Evolutionary conservation across 2,888 invertebrate species (phyloP), one percentile per base, ranked within the genome.

Genomic region (Neoscelio sp.): DNA sequence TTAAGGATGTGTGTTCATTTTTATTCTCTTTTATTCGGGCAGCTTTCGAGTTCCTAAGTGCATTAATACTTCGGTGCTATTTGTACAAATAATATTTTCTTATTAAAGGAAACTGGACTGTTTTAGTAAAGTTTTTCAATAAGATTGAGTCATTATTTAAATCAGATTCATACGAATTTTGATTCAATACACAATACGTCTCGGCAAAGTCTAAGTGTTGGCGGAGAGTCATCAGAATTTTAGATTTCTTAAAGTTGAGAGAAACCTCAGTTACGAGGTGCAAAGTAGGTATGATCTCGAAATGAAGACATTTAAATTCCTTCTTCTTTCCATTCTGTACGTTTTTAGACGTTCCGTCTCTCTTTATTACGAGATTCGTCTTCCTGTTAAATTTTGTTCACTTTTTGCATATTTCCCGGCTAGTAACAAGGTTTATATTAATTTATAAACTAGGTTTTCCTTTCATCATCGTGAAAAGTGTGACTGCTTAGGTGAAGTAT

Each of bases 221-320:
- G 44, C 18, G 56, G 58, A 50, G 58, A 44, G 70, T 70, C 70
- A 79, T 79, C 60, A 65, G 79, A 79, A 79, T 79, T 79, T 74
- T 70, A 79, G 52, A 79, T 79, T 70, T 28, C 54, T n/a, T 38
- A 18, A 38, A 56, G 12, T 23, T 13, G 56, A 33, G 68, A 54
- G 74, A 71, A 74, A 60, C 68, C 73, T 74, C 64, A 28, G 74
- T 64, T 78, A 78, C 70, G 70, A 75, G 52, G 74, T 79, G 78
- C 78, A 79, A 79, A 75, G 75, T 79, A 71, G 67, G 70, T 71
- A 75, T 67, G 79, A 79, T 70, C 64, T 52, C 64, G 30, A 48
- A 68, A 79, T 70, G 70, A 70, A 75, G 64, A 70, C 65, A 75
- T 79, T 79, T 75, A 71, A 79, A 79, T 79, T 75, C 67, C 58